Evolutionary conservation across 92 coral and sea anemone species (phyloP), one percentile per base, ranked within the genome.

Genomic region (Phymanthus crucifer): DNA sequence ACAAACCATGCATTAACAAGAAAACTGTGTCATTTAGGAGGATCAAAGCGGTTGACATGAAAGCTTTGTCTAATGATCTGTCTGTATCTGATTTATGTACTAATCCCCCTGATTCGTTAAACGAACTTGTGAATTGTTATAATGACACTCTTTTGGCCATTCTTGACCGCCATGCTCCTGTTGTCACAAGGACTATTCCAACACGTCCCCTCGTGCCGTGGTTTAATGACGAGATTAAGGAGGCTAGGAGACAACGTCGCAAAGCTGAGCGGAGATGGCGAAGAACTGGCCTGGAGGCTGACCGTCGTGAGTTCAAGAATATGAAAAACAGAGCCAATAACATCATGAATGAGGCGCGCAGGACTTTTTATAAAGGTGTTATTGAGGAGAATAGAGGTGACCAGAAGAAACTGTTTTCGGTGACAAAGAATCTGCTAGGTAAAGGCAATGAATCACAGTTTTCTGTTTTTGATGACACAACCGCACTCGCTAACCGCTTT

Each of bases 161-260:
- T 13, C 73, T 77, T 77, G 82, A 77, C 72, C 82, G 82, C 50
- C 82, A 77, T 65, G 73, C 82, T 32, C 81, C 61, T 40, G 35
- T 77, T 57, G 35, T 34, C 36, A 77, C 81, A 40, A 58, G 24
- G 72, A 65, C 72, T 23, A 77, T 77, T 33, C 69, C 72, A 36
- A 73, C 73, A 23, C 61, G 81, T 72, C 71, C 81, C 72, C 81
- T 77, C 48, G 81, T 65, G 31, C 81, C 81, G 37, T 77, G 81
- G 81, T 77, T 77, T 73, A 77, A 77, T 47, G 81, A 65, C 9
- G 72, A 77, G 29, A 77, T 77, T 27, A 77, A 77, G 81, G 71
- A 77, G 19, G 72, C 81, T 37, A 58, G 81, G 40, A 77, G 48
- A 64, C 71, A 77, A 72, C 58, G 81, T 48, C 81, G 71, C 23